Base-by-base conservation (phyloP, 2,888 invertebrate genomes). In the Argyra leucocephala region DNA sequence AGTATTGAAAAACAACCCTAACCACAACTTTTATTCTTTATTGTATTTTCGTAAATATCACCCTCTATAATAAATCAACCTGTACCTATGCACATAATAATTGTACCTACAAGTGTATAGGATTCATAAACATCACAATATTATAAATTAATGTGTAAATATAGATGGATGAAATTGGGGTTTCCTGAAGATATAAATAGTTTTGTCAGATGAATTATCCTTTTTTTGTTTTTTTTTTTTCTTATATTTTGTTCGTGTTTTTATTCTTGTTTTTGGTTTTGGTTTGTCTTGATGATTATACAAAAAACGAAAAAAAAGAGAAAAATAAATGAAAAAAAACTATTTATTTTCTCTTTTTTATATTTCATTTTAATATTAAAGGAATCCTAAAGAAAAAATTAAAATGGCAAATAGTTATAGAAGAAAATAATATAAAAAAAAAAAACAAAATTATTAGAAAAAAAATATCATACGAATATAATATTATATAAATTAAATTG, bases 181-280 rank as follows among this genome's bases (percentile, higher is more conserved):
- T 48, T 48, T 48, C 48, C 48, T 48, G n/a, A 18, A 12, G 18
- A 18, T 48, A 48, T 48, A 48, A 48, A 48, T 48, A 48, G 18
- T 48, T 48, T 48, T 48, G 48, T 48, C 48, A 48, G 15, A 48
- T 48, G 48, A 48, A 48, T 48, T 48, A 48, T 48, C 48, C n/a
- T 18, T n/a, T 48, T 48, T 48, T 48, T 48, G 15, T 37, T 10
- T 37, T 48, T 48, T 48, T 7, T 48, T 48, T 48, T 48, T 7
- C 31, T 31, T 31, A n/a, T n/a, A n/a, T n/a, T 31, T 4, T 31
- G 3, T 31, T 31, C 12, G 7, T 6, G 31, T 31, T 31, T 31
- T 31, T 31, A 10, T 31, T 26, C 7, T 31, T n/a, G n/a, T n/a
- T n/a, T 6, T 31, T 31, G 7, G 31, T 26, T 26, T 4, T 26